Evolutionary conservation across 2,888 invertebrate species (phyloP).

Genomic region (Sarcophaga carnaria): DNA sequence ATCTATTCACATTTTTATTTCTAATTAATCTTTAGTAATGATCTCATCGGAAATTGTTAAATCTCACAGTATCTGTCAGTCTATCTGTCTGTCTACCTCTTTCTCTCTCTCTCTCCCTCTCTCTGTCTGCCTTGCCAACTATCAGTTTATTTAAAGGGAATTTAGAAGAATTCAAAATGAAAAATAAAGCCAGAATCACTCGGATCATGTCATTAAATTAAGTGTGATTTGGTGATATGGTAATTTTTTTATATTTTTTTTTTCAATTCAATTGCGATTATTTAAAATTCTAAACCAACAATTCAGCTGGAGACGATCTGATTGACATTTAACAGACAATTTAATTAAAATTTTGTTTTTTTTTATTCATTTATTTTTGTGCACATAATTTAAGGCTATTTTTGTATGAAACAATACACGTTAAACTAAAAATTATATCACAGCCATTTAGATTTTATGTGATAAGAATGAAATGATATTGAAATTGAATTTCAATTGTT

Average conservation of each 20-base stretch:
- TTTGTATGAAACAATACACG: too few relatives aligned
- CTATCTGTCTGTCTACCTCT: background rate
- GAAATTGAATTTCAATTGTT: background rate
- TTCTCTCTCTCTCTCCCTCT: too few relatives aligned
- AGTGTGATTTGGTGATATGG: slow-evolving; percentile 43
- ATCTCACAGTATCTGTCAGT: slow-evolving; percentile 20
- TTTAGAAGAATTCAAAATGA: slow-evolving; percentile 19
- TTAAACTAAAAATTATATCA: background rate
- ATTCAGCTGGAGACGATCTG: slow-evolving; percentile 18
- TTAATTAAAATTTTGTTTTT: slow-evolving; percentile 19
- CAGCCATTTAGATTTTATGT: background rate
- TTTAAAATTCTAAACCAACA: slow-evolving; percentile 26
- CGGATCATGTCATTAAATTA: slow-evolving; percentile 40
- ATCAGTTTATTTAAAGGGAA: slow-evolving; percentile 26
- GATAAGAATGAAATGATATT: background rate
- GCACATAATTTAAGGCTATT: background rate
- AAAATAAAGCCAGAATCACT: background rate
- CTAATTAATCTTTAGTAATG: slow-evolving; percentile 20
- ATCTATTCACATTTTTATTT: background rate
- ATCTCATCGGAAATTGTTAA: slow-evolving; percentile 65
- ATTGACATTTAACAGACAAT: slow-evolving; percentile 53
- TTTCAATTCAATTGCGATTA: slow-evolving; percentile 24
- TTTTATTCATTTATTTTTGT: background rate
- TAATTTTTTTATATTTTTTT: too few relatives aligned
- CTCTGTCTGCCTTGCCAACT: background rate